Evolutionary conservation across 2,888 invertebrate genomes (phyloP).

Genomic region (Seira sanloemensis): DNA sequence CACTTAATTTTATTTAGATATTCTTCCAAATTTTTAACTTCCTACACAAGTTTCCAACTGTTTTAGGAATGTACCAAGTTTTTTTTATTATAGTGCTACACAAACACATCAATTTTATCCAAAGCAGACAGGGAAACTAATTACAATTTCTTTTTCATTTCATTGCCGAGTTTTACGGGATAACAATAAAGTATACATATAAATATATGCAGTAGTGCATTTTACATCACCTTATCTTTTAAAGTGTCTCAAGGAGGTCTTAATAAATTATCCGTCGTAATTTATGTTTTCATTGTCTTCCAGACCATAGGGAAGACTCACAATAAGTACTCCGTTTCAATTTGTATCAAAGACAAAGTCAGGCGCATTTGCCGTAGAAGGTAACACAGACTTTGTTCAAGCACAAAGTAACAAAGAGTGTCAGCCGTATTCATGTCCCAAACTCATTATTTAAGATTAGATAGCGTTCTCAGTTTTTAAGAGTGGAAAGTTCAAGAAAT

Average conservation of each 20-base stretch:
- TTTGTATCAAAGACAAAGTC: too few species aligned
- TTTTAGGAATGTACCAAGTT: background rate
- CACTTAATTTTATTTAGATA: background rate
- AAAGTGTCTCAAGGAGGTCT: slow-evolving; percentile 65
- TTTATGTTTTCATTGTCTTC: slow-evolving; percentile 69
- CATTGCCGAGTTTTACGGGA: background rate
- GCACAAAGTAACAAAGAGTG: slow-evolving; percentile 27
- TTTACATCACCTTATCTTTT: slow-evolving; percentile 63
- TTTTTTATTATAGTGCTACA: background rate
- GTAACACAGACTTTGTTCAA: too few species aligned
- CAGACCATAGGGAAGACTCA: slow-evolving; percentile 42
- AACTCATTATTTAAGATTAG: slow-evolving; percentile 51
- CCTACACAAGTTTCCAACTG: slow-evolving; percentile 30
- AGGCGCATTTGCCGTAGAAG: too few species aligned
- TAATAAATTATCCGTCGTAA: slow-evolving; percentile 66
- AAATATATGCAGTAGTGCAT: too few species aligned
- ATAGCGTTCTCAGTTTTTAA: slow-evolving; percentile 28
- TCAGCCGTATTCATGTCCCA: slow-evolving; percentile 51
- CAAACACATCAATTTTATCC: slow-evolving; percentile 54
- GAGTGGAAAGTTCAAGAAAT: too few species aligned
- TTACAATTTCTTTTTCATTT: slow-evolving; percentile 37
- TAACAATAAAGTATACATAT: too few species aligned
- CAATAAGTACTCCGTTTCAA: too few species aligned
- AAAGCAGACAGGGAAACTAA: slow-evolving; percentile 49
- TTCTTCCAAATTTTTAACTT: background rate